A percentile compares a stretch with the other conserved stretches of the same genome.
These are phyloP conservation scores for cat (Felis catus) DNA, from an alignment of 2,113 vertebrate genomes.

Conservation along the genomic window F.catus_Fca126_mat1.0 CM031419.1:159294501-159295000, in stretches of 20 bases:
- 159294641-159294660: slow-evolving; percentile 45
- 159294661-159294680: neutral
- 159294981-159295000: neutral
- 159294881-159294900: neutral
- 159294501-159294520: slow-evolving; percentile 36
- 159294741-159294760: neutral
- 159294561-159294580: neutral
- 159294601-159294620: slow-evolving; percentile 44
- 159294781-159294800: neutral
- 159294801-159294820: neutral
- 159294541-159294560: slow-evolving; percentile 57
- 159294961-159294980: slow-evolving; percentile 1
- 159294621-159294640: slow-evolving; percentile 39
- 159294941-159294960: neutral
- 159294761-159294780: neutral
- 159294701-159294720: neutral
- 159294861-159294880: neutral
- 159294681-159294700: neutral
- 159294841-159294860: slow-evolving; percentile 30
- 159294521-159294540: slow-evolving; percentile 70
- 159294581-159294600: neutral
- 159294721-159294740: neutral
- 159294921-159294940: neutral
- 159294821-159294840: neutral
- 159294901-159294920: neutral